phyloP scores from a whole-genome alignment of 1,140 invertebrate species.

The Caenorhabditis inopinata region DNA sequence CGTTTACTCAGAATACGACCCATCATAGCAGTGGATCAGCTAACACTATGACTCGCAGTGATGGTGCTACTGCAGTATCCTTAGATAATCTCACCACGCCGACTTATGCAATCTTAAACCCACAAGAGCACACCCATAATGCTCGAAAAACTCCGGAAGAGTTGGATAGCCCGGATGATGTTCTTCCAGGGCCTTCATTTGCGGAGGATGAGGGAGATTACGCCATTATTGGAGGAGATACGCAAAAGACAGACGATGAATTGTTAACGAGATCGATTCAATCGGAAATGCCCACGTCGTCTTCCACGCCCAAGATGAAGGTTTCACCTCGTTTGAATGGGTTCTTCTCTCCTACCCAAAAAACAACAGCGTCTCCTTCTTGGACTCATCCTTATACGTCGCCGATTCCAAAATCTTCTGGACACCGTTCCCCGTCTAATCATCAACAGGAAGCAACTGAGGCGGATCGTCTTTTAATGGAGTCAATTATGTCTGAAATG shows the following conservation, averaged over 20 bases:
- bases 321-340: not conserved
- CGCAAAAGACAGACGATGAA: not conserved
- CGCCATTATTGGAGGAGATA: not conserved
- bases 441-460: not conserved
- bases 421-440: not conserved
- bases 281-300: not conserved
- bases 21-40: slow-evolving; percentile 7
- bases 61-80: not conserved
- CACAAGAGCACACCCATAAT: no score
- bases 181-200: not conserved
- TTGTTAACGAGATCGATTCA: not conserved
- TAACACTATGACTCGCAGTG: not conserved
- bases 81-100: not conserved
- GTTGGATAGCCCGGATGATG: not conserved
- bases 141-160: not conserved
- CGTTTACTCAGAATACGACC: not conserved
- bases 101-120: not conserved
- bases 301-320: not conserved
- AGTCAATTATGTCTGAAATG: not conserved
- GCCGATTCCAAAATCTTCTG: not conserved
- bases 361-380: not conserved
- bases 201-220: slow-evolving; percentile 8
- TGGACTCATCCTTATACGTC: not conserved
- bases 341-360: not conserved
- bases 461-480: not conserved